Percentiles rank a stretch among this genome's conserved stretches.
Conservation (phyloP, 1,140 invertebrate species). For the Brachionus manjavacas region DNA sequence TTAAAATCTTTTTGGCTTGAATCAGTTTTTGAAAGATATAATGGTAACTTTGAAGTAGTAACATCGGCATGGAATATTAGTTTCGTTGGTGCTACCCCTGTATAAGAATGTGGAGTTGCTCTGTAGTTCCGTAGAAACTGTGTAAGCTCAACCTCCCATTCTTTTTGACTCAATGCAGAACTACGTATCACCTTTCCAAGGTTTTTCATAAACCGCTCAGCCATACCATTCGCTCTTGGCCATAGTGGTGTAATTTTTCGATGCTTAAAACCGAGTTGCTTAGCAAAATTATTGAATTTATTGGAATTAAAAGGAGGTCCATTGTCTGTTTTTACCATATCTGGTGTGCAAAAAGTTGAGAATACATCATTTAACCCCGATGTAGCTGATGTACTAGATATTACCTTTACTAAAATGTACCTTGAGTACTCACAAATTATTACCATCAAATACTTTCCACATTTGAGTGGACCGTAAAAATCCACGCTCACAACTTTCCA, state of each 20-base stretch:
- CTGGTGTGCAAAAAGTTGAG: conserved; percentile 44
- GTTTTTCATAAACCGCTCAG: conserved; percentile 42
- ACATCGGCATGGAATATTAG: not conserved
- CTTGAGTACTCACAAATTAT: conserved; percentile 48
- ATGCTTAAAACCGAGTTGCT: conserved; percentile 42
- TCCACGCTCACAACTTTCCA: conserved; percentile 48
- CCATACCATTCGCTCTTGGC: conserved; percentile 44
- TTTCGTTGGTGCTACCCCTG: not conserved
- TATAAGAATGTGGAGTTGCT: not conserved
- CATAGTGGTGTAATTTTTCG: conserved; percentile 44
- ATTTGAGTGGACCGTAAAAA: conserved; percentile 48
- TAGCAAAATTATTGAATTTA: conserved; percentile 43
- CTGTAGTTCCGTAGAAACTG: not conserved
- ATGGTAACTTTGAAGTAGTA: not conserved
- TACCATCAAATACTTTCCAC: conserved; percentile 46
- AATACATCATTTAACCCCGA: conserved; percentile 44
- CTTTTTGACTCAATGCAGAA: not conserved
- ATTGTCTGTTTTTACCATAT: conserved; percentile 44
- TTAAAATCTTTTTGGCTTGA: not conserved
- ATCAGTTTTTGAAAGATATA: not conserved
- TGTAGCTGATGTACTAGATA: conserved; percentile 42
- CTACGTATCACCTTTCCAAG: not conserved
- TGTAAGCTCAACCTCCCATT: not conserved
- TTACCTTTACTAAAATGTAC: conserved; percentile 48
- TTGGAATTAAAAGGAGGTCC: conserved; percentile 44